Evolutionary conservation across 2,797 vertebrate genomes (phyloP).

Genomic region (Trachops cirrhosus): DNA sequence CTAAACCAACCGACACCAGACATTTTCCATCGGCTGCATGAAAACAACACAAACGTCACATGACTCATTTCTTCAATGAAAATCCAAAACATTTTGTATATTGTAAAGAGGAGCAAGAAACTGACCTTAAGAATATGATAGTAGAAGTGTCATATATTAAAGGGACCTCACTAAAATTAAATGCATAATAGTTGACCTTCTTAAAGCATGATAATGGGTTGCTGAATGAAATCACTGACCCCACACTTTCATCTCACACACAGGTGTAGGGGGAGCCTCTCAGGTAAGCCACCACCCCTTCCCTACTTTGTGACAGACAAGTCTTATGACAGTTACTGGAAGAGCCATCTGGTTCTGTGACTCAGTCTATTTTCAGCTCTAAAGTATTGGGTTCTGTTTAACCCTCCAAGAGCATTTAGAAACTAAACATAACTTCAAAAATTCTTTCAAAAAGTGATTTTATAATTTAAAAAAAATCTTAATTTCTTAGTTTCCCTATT

Average conservation of each 20-base stretch:
- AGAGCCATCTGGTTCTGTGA: conserved; percentile 5
- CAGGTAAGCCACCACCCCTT: not conserved
- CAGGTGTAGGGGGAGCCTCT: not conserved
- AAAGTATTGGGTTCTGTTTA: conserved; percentile 14
- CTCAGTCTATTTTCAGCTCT: conserved; percentile 27
- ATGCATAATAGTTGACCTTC: not conserved
- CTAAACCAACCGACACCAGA: conserved; percentile 93
- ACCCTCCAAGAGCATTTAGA: not conserved
- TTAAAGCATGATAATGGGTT: not conserved
- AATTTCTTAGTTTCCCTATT: not conserved
- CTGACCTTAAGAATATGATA: not conserved
- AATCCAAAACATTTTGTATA: conserved; percentile 36
- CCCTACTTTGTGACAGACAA: not conserved
- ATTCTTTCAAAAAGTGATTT: not conserved
- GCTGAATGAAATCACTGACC: not conserved
- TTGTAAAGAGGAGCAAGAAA: conserved; percentile 10
- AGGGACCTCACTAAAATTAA: not conserved
- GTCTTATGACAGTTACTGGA: not conserved
- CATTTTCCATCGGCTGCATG: conserved; percentile 93
- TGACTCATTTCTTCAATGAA: conserved; percentile 36
- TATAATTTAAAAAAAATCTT: not conserved
- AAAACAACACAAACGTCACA: conserved; percentile 75
- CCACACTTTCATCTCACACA: not conserved
- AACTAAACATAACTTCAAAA: conserved; percentile 6
- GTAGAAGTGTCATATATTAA: not conserved